Evolutionary conservation across 2,113 vertebrate species (phyloP).

Genomic region (Chascanopsetta lugubris): DNA sequence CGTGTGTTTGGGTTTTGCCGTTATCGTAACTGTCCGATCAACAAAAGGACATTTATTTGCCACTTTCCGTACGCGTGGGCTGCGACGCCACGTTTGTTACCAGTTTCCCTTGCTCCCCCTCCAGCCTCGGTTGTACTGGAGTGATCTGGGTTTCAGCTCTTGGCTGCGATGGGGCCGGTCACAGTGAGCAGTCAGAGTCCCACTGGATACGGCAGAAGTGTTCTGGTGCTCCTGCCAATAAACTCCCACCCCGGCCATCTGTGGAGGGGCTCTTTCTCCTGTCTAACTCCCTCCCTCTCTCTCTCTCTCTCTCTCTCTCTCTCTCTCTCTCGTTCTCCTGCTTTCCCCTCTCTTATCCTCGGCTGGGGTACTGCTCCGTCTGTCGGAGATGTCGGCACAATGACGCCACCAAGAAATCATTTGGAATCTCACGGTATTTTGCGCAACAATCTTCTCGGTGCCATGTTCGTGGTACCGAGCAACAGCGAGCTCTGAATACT

Average conservation of each 20-base stretch:
- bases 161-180: slow-evolving; percentile 72
- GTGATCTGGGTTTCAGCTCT: slow-evolving; percentile 72
- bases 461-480: slow-evolving; percentile 15
- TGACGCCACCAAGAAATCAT: slow-evolving; percentile 35
- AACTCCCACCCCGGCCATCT: slow-evolving; percentile 83
- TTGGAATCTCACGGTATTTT: slow-evolving; percentile 36
- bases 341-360: slow-evolving; percentile 51
- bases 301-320: slow-evolving; percentile 52
- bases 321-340: slow-evolving; percentile 45
- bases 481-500: slow-evolving; percentile 21
- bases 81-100: slow-evolving; percentile 68
- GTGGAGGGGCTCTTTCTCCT: slow-evolving; percentile 74
- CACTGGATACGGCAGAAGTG: slow-evolving; percentile 80
- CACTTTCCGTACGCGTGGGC: slow-evolving; percentile 56
- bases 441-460: slow-evolving; percentile 9
- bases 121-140: slow-evolving; percentile 62
- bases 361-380: slow-evolving; percentile 57
- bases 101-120: slow-evolving; percentile 58
- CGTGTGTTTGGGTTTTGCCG: slow-evolving; percentile 20
- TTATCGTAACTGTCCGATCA: slow-evolving; percentile 55
- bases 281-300: slow-evolving; percentile 42
- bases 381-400: slow-evolving; percentile 68
- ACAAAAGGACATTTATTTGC: slow-evolving; percentile 62
- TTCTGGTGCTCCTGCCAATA: slow-evolving; percentile 77
- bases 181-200: slow-evolving; percentile 72